phyloP scores from a whole-genome alignment of 2,113 vertebrate species.

The human (Homo sapiens) region DNA sequence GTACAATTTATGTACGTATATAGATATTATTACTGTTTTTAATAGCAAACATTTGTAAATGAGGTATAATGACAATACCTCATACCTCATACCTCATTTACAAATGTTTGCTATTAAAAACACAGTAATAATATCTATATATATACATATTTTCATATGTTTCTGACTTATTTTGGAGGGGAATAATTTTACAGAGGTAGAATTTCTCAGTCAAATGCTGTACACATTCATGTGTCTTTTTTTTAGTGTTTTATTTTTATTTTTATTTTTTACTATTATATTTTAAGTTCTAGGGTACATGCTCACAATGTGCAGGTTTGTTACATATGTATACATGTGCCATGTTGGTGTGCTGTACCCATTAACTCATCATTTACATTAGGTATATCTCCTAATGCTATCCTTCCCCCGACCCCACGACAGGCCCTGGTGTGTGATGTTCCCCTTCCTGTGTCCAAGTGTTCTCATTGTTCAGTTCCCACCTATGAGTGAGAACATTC shows the following conservation, averaged over 20 bases:
- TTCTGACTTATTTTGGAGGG: neutral
- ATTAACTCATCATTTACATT: no score
- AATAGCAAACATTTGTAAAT: neutral
- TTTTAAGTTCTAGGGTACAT: no score
- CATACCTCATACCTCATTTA: neutral
- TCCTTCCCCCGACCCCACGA: no score
- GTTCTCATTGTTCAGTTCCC: no score
- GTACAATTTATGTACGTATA: neutral
- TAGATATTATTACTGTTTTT: neutral
- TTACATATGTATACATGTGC: no score
- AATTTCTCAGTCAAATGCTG: neutral
- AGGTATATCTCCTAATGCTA: no score
- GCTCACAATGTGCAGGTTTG: no score
- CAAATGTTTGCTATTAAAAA: neutral
- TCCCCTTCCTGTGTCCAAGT: no score
- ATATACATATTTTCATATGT: neutral
- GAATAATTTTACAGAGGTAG: neutral
- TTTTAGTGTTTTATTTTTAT: neutral
- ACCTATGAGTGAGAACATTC: neutral
- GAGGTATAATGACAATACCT: no score
- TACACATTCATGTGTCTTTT: neutral
- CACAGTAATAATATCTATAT: neutral
- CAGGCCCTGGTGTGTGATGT: no score
- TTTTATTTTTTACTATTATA: no score
- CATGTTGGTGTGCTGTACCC: no score